These are phyloP conservation scores for Agrochola circellaris DNA, from an alignment of 2,888 invertebrate species.

Conservation along the genomic window DNA sequence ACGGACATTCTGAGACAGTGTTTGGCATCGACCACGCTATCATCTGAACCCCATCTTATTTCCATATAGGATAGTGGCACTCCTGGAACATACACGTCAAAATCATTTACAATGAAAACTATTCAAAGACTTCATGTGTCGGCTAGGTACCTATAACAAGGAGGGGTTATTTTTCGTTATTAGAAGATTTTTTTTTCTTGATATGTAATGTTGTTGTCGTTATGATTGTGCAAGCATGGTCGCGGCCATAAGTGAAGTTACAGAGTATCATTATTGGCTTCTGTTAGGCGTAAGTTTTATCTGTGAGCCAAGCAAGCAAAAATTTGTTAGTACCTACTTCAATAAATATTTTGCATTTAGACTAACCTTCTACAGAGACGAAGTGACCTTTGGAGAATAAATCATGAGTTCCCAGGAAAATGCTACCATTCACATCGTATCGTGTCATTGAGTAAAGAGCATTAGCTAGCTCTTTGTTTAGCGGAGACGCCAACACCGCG, in stretches of 20 bases:
- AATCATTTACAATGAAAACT: too few relatives aligned
- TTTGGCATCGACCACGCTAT: not conserved
- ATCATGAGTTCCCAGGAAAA: constrained; percentile 35
- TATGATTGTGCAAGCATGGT: too few relatives aligned
- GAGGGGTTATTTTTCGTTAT: too few relatives aligned
- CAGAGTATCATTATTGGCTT: too few relatives aligned
- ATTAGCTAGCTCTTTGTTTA: not conserved
- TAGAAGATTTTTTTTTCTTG: too few relatives aligned
- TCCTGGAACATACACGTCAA: not conserved
- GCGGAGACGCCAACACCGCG: constrained; percentile 30
- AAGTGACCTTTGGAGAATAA: constrained; percentile 17
- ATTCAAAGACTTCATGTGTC: too few relatives aligned
- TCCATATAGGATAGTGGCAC: not conserved
- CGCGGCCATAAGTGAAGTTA: too few relatives aligned
- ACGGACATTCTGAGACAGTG: too few relatives aligned
- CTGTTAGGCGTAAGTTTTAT: too few relatives aligned
- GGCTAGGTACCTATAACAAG: too few relatives aligned
- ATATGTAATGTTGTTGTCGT: too few relatives aligned
- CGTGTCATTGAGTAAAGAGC: not conserved
- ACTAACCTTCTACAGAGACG: constrained; percentile 35
- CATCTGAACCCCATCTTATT: not conserved
- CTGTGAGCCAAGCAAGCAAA: too few relatives aligned
- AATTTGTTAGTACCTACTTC: not conserved
- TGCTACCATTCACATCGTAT: not conserved
- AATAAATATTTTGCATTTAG: not conserved